phyloP scores from a whole-genome alignment of 2,113 vertebrate genomes.

The Scartelaos histophorus region DNA sequence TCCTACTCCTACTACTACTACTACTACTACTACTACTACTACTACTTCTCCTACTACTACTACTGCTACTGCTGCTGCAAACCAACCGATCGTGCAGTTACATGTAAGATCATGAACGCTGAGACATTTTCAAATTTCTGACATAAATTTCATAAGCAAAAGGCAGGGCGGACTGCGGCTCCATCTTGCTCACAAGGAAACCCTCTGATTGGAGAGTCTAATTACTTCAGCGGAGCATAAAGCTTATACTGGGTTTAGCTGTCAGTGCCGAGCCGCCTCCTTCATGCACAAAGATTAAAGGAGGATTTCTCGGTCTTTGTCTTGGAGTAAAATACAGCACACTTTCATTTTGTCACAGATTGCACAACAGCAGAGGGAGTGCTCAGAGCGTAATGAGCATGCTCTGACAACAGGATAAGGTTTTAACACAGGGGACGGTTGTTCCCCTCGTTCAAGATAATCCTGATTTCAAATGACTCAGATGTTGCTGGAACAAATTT shows the following conservation, averaged over 20 bases:
- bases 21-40: too few species aligned
- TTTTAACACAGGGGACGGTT: neutral
- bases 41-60: too few species aligned
- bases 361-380: constrained; percentile 6
- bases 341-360: constrained; percentile 17
- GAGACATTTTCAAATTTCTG: constrained; percentile 2
- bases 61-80: too few species aligned
- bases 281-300: constrained; percentile 18
- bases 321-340: constrained; percentile 9
- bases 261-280: constrained; percentile 7
- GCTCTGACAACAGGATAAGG: neutral
- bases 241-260: constrained; percentile 36
- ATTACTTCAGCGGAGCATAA: constrained; percentile 30
- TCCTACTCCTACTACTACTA: too few species aligned
- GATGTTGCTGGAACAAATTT: constrained; percentile 13
- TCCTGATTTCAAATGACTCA: neutral
- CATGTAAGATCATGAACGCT: neutral
- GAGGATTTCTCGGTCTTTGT: constrained; percentile 29
- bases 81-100: neutral
- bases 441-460: neutral
- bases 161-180: constrained; percentile 11
- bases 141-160: constrained; percentile 5
- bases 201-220: constrained; percentile 12
- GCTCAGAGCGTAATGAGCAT: constrained; percentile 9
- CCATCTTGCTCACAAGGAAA: constrained; percentile 18